Percentiles rank a stretch among this genome's conserved stretches.
Evolutionary conservation across 92 coral and sea anemone species (phyloP).

Genomic region (Metridium senile): DNA sequence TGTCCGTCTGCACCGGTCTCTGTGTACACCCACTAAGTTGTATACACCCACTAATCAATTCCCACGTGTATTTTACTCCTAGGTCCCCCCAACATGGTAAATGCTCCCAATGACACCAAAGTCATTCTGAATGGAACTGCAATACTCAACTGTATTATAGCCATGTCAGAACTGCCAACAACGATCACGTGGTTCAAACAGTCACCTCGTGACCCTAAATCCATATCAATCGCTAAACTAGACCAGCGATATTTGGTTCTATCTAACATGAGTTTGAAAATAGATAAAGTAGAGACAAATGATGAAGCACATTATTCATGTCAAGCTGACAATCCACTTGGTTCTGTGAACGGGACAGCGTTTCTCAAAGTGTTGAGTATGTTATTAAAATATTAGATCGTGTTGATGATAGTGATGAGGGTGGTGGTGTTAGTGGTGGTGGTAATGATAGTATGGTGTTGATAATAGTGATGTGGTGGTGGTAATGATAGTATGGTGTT

Average conservation of each 20-base stretch:
- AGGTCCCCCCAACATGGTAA: slow-evolving; percentile 65
- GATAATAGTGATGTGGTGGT: no score
- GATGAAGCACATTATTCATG: slow-evolving; percentile 78
- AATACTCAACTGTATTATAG: slow-evolving; percentile 58
- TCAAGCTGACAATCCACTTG: slow-evolving; percentile 65
- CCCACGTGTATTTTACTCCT: background rate
- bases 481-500: no score
- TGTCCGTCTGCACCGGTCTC: background rate
- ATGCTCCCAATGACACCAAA: slow-evolving; percentile 45
- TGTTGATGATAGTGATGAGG: no score
- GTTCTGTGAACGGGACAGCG: slow-evolving; percentile 52
- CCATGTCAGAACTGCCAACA: slow-evolving; percentile 32
- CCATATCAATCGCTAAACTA: slow-evolving; percentile 49
- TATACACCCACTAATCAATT: no score
- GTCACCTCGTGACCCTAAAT: slow-evolving; percentile 17
- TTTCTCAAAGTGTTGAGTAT: slow-evolving; percentile 74
- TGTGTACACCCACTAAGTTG: background rate
- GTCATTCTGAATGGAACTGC: slow-evolving; percentile 60
- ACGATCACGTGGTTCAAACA: slow-evolving; percentile 64
- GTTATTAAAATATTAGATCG: slow-evolving; percentile 1
- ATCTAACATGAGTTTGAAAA: slow-evolving; percentile 67
- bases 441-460: no score
- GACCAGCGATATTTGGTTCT: slow-evolving; percentile 66
- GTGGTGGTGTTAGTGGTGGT: no score
- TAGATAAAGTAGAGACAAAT: slow-evolving; percentile 46